phyloP scores from a whole-genome alignment of 1,140 invertebrate genomes.

The Orchesella cincta region DNA sequence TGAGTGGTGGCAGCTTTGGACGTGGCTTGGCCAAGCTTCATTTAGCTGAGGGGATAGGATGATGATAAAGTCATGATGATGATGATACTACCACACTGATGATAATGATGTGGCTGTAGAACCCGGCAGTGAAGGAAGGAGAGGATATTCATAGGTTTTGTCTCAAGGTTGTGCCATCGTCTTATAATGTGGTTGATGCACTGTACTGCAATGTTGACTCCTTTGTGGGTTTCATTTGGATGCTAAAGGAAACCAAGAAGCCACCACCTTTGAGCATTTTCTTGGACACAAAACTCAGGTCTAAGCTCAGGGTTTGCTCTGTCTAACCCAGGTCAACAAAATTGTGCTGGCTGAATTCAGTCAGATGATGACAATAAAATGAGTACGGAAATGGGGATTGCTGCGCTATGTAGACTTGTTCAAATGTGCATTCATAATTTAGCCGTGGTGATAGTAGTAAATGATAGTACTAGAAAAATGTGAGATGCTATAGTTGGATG shows the following conservation, averaged over 20 bases:
- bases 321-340: constrained; percentile 5
- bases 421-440: constrained; percentile 22
- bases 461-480: not conserved
- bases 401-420: not conserved
- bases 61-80: constrained; percentile 2
- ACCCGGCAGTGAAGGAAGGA: not conserved
- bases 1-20: too few species aligned
- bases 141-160: not conserved
- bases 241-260: not conserved
- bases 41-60: not conserved
- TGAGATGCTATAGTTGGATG: too few species aligned
- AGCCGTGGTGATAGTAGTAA: not conserved
- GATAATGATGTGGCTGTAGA: not conserved
- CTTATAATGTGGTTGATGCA: too few species aligned
- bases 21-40: too few species aligned
- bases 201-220: too few species aligned
- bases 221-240: not conserved
- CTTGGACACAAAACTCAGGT: not conserved
- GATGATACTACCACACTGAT: not conserved
- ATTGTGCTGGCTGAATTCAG: not conserved
- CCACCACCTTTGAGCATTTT: not conserved
- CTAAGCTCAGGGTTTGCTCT: too few species aligned
- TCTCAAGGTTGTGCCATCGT: too few species aligned
- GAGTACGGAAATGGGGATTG: not conserved
- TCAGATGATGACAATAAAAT: not conserved